These are phyloP conservation scores for Gephyroberyx darwinii DNA, from an alignment of 2,797 vertebrate species.

Conservation along the genomic window DNA sequence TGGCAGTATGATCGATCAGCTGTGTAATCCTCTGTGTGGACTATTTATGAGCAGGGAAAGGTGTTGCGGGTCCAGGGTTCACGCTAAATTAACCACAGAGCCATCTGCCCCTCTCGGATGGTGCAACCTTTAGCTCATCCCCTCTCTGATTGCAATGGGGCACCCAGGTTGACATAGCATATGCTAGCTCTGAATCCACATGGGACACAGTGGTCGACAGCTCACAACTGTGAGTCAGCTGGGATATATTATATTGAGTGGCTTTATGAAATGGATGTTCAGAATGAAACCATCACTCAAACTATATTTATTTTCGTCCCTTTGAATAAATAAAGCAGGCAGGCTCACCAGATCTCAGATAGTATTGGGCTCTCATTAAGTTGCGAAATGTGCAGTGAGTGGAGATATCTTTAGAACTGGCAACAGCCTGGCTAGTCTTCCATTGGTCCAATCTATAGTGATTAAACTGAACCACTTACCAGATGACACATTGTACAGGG, in stretches of 20 bases:
- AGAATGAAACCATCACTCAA: slow-evolving; percentile 40
- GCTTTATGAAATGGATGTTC: slow-evolving; percentile 25
- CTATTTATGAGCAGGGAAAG: slow-evolving; percentile 54
- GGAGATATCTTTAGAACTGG: slow-evolving; percentile 10
- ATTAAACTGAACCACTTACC: slow-evolving; percentile 26
- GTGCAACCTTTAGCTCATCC: slow-evolving; percentile 30
- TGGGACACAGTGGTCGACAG: slow-evolving; percentile 18
- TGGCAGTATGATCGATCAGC: slow-evolving; percentile 58
- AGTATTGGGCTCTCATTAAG: slow-evolving; percentile 15
- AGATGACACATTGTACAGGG: not conserved
- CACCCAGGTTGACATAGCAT: slow-evolving; percentile 45
- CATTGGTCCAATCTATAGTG: slow-evolving; percentile 11
- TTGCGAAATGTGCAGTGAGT: slow-evolving; percentile 26
- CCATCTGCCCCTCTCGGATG: slow-evolving; percentile 68
- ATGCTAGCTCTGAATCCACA: slow-evolving; percentile 36
- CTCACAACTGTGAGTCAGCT: slow-evolving; percentile 8
- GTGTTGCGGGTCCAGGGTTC: slow-evolving; percentile 54
- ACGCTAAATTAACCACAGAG: slow-evolving; percentile 71
- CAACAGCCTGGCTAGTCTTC: not conserved
- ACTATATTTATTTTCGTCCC: slow-evolving; percentile 19
- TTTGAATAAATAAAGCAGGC: slow-evolving; percentile 5
- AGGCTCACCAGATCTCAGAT: slow-evolving; percentile 2
- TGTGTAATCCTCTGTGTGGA: slow-evolving; percentile 29
- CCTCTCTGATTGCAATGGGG: slow-evolving; percentile 30
- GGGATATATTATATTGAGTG: slow-evolving; percentile 11